A percentile compares a stretch with the other conserved stretches of the same genome.
Conservation (phyloP, 2,888 invertebrate genomes). For the Drosophila austrosaltans region DNA sequence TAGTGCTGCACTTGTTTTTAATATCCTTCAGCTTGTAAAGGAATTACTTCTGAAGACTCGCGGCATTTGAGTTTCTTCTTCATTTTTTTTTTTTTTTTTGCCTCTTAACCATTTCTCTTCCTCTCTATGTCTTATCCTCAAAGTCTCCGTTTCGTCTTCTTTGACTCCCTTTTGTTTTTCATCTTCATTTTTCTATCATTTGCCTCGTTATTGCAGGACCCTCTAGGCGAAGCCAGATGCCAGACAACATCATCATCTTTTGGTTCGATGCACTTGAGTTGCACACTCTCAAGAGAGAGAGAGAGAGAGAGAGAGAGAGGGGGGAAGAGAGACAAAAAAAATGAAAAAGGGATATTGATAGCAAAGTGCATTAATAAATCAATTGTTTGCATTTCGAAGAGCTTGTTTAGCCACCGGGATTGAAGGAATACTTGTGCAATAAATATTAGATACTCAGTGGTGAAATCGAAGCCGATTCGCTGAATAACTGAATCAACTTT, state of each 20-base stretch:
- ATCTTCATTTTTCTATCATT: conserved; percentile 63
- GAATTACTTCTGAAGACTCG: conserved; percentile 64
- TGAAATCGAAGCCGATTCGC: conserved; percentile 39
- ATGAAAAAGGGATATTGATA: conserved; percentile 29
- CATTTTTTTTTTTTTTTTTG: neutral
- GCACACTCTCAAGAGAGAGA: conserved; percentile 33
- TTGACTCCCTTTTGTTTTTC: conserved; percentile 1
- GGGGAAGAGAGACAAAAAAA: too few relatives aligned
- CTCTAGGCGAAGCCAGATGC: conserved; percentile 8
- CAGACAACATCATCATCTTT: conserved; percentile 48
- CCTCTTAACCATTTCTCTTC: conserved; percentile 9
- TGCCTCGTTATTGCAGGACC: conserved; percentile 61
- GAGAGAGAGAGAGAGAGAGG: too few relatives aligned
- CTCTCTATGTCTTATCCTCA: conserved; percentile 13
- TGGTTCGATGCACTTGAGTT: conserved; percentile 52
- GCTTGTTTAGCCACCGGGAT: conserved; percentile 30
- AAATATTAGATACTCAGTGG: conserved; percentile 24
- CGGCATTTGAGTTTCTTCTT: conserved; percentile 49
- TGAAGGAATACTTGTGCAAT: conserved; percentile 28
- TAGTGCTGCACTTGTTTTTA: conserved; percentile 73
- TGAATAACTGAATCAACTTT: conserved; percentile 33
- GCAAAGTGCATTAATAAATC: conserved; percentile 49
- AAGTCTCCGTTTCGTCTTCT: conserved; percentile 5
- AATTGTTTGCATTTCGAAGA: conserved; percentile 44
- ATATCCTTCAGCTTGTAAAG: conserved; percentile 77